A percentile compares a stretch with the other conserved stretches of the same genome.
phyloP scores from a whole-genome alignment of 2,888 invertebrate species.

The Sinohyriopsis cumingii region DNA sequence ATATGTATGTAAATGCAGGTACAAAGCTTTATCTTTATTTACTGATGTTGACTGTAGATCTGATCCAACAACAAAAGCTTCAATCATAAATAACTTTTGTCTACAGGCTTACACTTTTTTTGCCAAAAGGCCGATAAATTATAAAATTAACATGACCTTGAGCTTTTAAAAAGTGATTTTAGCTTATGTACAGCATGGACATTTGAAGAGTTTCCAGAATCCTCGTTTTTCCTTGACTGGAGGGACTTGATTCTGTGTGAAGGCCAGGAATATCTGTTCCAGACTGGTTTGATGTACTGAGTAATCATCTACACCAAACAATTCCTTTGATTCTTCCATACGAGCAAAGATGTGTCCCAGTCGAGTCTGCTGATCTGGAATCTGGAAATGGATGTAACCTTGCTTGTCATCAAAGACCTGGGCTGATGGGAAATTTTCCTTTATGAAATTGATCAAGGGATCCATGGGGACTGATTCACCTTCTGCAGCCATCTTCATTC shows the following conservation, averaged over 20 bases:
- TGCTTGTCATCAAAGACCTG: slow-evolving; percentile 82
- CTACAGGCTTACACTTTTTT: too few species aligned
- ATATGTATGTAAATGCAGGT: too few species aligned
- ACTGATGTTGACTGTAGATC: too few species aligned
- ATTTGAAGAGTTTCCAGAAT: too few species aligned
- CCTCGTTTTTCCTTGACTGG: slow-evolving; percentile 46
- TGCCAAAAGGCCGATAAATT: too few species aligned
- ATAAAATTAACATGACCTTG: too few species aligned
- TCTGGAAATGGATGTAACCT: slow-evolving; percentile 67
- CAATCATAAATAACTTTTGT: too few species aligned
- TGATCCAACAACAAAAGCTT: too few species aligned
- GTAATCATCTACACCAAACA: slow-evolving; percentile 66
- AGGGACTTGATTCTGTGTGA: slow-evolving; percentile 60
- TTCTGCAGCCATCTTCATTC: slow-evolving; percentile 45
- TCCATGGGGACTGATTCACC: slow-evolving; percentile 44
- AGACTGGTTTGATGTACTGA: slow-evolving; percentile 71
- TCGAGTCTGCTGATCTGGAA: slow-evolving; percentile 61
- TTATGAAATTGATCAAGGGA: slow-evolving; percentile 71
- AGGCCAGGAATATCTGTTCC: slow-evolving; percentile 74
- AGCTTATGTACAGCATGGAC: too few species aligned
- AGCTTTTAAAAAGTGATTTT: too few species aligned
- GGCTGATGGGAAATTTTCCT: slow-evolving; percentile 75
- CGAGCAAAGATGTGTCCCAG: slow-evolving; percentile 67
- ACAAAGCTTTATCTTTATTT: too few species aligned
- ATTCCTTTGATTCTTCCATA: slow-evolving; percentile 64